phyloP scores from a whole-genome alignment of 53 echinoderm and acorn worm genomes.

The Luidia sarsii region DNA sequence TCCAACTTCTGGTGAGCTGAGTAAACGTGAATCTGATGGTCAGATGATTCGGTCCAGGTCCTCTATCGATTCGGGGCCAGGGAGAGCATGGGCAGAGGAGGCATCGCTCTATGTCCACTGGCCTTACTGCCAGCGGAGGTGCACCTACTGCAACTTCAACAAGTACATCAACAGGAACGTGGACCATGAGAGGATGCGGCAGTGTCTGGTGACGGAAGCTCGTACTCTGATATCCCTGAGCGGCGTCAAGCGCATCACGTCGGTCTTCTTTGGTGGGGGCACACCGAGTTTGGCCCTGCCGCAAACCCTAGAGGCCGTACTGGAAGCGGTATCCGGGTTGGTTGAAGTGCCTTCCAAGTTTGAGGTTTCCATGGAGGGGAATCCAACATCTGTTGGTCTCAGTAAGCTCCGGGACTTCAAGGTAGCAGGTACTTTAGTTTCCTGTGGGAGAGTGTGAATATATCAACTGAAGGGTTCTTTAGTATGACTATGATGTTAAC shows the following conservation, averaged over 20 bases:
- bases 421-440: conserved; percentile 45
- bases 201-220: conserved; percentile 71
- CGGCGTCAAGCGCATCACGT: conserved; percentile 67
- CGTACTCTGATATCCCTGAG: conserved; percentile 66
- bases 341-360: conserved; percentile 60
- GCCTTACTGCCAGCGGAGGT: conserved; percentile 90
- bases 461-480: too few relatives aligned
- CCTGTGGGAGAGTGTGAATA: too few relatives aligned
- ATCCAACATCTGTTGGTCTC: conserved; percentile 80
- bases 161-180: conserved; percentile 74
- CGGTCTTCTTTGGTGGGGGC: conserved; percentile 96
- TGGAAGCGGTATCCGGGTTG: conserved; percentile 60
- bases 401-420: conserved; percentile 75
- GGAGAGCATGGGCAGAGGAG: conserved; percentile 52
- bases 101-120: conserved; percentile 89
- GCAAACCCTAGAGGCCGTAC: conserved; percentile 58
- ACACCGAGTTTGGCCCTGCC: conserved; percentile 91
- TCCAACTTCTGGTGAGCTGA: too few relatives aligned
- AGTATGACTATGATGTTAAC: too few relatives aligned
- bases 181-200: conserved; percentile 73
- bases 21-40: too few relatives aligned
- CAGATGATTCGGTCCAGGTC: too few relatives aligned
- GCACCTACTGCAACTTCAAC: conserved; percentile 98
- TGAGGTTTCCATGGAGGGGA: conserved; percentile 92
- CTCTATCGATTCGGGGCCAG: neutral